phyloP scores from a whole-genome alignment of 2,797 vertebrate genomes.

The Acomys russatus region DNA sequence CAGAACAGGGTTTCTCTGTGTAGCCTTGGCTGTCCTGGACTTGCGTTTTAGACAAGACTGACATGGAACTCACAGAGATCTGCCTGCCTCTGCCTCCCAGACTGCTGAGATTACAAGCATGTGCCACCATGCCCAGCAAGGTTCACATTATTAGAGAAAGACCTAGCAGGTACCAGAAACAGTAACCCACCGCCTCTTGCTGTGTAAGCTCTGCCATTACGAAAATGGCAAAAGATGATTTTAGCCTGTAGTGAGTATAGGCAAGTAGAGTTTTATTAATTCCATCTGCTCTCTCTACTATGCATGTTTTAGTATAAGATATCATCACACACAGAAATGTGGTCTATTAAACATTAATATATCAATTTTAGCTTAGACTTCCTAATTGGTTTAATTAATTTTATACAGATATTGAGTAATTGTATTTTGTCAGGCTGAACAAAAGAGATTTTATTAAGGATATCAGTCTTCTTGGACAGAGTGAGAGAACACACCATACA shows the following conservation, averaged over 20 bases:
- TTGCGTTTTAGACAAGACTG: too few relatives aligned
- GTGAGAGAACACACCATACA: not conserved
- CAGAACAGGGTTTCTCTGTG: too few relatives aligned
- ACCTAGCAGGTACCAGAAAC: conserved; percentile 70
- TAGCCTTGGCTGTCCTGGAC: too few relatives aligned
- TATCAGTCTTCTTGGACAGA: not conserved
- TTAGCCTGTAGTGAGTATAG: conserved; percentile 58
- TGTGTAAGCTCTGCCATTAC: conserved; percentile 67
- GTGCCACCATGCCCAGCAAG: not conserved
- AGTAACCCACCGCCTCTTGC: conserved; percentile 71
- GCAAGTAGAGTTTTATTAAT: conserved; percentile 11
- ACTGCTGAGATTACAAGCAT: too few relatives aligned
- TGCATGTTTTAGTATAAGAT: not conserved
- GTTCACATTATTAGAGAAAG: conserved; percentile 72
- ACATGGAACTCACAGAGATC: too few relatives aligned
- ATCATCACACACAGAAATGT: not conserved
- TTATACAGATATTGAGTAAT: conserved; percentile 30
- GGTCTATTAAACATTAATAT: conserved; percentile 13
- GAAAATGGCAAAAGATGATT: conserved; percentile 62
- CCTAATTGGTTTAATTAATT: conserved; percentile 65
- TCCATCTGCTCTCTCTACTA: conserved; percentile 32
- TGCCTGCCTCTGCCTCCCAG: too few relatives aligned
- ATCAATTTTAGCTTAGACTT: conserved; percentile 58
- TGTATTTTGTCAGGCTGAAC: conserved; percentile 60
- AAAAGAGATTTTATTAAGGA: conserved; percentile 54